These are phyloP conservation scores for Varecia variegata DNA, from an alignment of 2,797 vertebrate genomes.

Conservation along the genomic window DNA sequence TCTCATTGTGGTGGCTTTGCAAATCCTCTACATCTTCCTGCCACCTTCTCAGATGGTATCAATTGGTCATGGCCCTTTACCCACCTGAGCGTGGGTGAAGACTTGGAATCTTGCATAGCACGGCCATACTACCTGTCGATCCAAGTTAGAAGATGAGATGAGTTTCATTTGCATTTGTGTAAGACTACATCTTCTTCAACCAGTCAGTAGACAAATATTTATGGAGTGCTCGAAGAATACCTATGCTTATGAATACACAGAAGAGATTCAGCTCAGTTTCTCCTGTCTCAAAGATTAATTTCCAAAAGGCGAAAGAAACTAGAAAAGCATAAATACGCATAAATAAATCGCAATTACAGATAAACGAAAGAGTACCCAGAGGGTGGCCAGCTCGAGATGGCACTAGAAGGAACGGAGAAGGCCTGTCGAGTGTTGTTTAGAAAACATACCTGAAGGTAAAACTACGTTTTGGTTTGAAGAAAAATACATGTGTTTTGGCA, in stretches of 20 bases:
- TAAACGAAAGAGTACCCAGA: neutral
- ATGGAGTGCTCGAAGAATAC: neutral
- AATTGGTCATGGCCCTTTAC: neutral
- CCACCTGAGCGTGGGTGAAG: neutral
- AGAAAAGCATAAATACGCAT: neutral
- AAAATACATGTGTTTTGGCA: neutral
- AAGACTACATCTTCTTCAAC: neutral
- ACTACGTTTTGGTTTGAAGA: neutral
- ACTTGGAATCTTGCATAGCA: neutral
- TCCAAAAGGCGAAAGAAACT: neutral
- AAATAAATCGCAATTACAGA: neutral
- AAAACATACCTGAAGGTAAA: neutral
- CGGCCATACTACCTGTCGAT: no score
- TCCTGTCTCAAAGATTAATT: neutral
- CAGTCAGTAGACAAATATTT: neutral
- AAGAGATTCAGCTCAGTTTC: neutral
- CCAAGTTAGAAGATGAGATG: neutral
- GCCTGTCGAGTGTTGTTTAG: no score
- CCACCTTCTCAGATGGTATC: neutral
- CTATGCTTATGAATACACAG: neutral
- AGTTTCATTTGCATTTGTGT: neutral
- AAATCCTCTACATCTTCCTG: accelerated
- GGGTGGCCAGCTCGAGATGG: neutral
- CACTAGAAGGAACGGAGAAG: accelerated
- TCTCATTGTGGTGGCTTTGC: no score